A percentile compares a stretch with the other conserved stretches of the same genome.
phyloP scores from a whole-genome alignment of 2,888 invertebrate species.

The Andrena hattorfiana region DNA sequence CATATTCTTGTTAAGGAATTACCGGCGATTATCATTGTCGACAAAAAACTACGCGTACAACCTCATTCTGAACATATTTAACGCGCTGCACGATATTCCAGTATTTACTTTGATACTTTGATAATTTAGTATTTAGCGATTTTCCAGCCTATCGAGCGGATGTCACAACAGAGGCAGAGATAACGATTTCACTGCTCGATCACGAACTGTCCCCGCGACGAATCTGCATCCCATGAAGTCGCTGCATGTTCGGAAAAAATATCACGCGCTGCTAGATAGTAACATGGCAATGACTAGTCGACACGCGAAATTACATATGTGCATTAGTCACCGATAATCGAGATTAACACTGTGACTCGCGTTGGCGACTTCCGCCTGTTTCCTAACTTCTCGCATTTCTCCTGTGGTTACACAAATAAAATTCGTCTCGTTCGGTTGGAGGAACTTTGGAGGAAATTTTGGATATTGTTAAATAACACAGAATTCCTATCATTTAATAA shows the following conservation, averaged over 20 bases:
- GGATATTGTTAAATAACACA: no score
- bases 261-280: background rate
- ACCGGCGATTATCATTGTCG: no score
- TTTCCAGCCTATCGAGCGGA: background rate
- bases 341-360: background rate
- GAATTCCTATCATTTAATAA: no score
- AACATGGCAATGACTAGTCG: background rate
- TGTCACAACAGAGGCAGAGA: background rate
- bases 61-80: no score
- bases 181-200: background rate
- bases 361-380: background rate
- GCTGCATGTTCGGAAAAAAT: background rate
- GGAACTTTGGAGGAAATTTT: no score
- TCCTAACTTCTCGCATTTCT: background rate
- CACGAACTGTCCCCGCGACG: background rate
- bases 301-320: background rate
- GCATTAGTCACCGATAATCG: background rate
- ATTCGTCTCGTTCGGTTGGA: no score
- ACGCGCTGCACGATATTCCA: no score
- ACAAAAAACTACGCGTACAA: no score
- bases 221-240: slow-evolving; percentile 9
- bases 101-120: no score
- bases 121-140: no score
- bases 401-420: no score
- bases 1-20: no score